phyloP scores from a whole-genome alignment of 1,140 invertebrate species.

The Oryctes rhinoceros region DNA sequence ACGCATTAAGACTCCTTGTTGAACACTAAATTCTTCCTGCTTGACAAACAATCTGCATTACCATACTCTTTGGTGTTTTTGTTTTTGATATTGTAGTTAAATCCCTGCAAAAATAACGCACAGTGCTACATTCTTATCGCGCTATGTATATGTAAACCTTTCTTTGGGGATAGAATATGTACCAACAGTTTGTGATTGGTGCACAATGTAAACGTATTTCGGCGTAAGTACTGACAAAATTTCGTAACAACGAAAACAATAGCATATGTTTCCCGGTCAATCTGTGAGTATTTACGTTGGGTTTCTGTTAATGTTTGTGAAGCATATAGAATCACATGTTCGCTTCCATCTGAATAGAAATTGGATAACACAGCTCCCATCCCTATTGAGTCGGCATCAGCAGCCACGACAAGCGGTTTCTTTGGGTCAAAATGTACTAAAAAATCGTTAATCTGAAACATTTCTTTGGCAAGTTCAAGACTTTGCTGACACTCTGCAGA shows the following conservation, averaged over 20 bases:
- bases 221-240: slow-evolving; percentile 35
- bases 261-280: slow-evolving; percentile 26
- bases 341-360: neutral
- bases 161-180: slow-evolving; percentile 29
- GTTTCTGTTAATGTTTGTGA: slow-evolving; percentile 40
- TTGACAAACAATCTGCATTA: slow-evolving; percentile 42
- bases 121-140: slow-evolving; percentile 40
- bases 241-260: slow-evolving; percentile 27
- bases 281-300: slow-evolving; percentile 27
- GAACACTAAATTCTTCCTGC: slow-evolving; percentile 36
- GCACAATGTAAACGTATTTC: slow-evolving; percentile 26
- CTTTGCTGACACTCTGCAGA: slow-evolving; percentile 8
- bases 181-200: slow-evolving; percentile 45
- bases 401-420: slow-evolving; percentile 13
- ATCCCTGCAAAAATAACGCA: slow-evolving; percentile 42
- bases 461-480: neutral
- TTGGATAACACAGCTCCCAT: slow-evolving; percentile 25
- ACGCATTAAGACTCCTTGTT: neutral
- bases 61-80: slow-evolving; percentile 39
- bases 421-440: slow-evolving; percentile 26
- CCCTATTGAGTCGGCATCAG: slow-evolving; percentile 11
- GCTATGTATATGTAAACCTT: neutral
- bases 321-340: neutral
- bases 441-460: neutral
- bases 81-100: slow-evolving; percentile 46